These are phyloP conservation scores for Athrips mouffetella DNA, from an alignment of 2,888 invertebrate species.

Conservation along the genomic window DNA sequence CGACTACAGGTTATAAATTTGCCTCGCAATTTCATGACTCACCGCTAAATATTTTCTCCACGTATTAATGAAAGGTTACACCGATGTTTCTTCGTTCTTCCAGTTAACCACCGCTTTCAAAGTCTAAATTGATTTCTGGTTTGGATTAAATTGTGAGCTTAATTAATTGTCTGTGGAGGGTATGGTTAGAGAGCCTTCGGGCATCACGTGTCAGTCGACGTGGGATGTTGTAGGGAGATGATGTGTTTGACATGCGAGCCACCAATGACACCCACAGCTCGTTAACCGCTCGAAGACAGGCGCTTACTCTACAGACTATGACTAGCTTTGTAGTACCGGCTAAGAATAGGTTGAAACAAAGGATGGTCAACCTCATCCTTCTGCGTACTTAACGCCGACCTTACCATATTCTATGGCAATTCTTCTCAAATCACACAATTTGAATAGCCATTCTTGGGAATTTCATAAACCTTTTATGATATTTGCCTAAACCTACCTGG, in stretches of 20 bases:
- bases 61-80: too few species aligned
- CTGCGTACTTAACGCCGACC: too few species aligned
- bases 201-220: slow-evolving; percentile 35
- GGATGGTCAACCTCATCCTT: too few species aligned
- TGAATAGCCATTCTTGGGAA: too few species aligned
- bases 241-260: slow-evolving; percentile 31
- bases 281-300: slow-evolving; percentile 41
- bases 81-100: too few species aligned
- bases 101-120: slow-evolving; percentile 9
- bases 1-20: slow-evolving; percentile 64
- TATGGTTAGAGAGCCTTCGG: slow-evolving; percentile 26
- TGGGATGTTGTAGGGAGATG: slow-evolving; percentile 36
- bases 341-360: too few species aligned
- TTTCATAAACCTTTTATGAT: too few species aligned
- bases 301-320: slow-evolving; percentile 33
- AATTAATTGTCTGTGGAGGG: slow-evolving; percentile 30
- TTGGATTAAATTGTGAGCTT: slow-evolving; percentile 14
- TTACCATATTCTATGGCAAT: too few species aligned
- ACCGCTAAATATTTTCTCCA: slow-evolving; percentile 42
- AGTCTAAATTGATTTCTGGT: slow-evolving; percentile 8
- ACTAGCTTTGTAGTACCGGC: neutral
- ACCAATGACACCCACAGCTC: slow-evolving; percentile 35
- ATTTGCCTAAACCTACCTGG: too few species aligned
- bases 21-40: slow-evolving; percentile 63
- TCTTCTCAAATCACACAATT: too few species aligned